phyloP scores from a whole-genome alignment of 2,797 vertebrate species.

The Alouatta caraya region DNA sequence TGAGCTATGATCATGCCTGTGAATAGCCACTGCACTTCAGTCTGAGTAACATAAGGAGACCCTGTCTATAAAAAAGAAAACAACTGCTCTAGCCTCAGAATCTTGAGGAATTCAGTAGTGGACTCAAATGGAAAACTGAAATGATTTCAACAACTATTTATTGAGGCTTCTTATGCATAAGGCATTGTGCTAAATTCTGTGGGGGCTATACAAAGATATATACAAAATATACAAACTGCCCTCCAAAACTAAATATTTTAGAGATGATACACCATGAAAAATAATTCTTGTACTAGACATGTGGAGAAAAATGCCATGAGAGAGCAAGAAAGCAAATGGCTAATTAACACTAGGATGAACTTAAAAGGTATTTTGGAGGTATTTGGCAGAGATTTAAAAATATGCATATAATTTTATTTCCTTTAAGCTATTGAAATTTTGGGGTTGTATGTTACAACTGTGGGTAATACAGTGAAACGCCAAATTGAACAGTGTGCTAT shows the following conservation, averaged over 20 bases:
- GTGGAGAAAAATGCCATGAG: neutral
- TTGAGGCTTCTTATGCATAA: neutral
- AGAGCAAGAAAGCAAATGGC: neutral
- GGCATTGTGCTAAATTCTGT: neutral
- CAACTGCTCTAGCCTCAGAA: neutral
- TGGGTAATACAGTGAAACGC: neutral
- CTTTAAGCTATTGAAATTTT: neutral
- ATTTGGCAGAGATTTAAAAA: neutral
- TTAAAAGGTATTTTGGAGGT: neutral
- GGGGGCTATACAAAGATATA: neutral
- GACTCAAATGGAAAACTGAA: neutral
- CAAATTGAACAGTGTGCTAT: neutral
- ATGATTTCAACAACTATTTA: neutral
- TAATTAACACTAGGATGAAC: neutral
- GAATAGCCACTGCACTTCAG: neutral
- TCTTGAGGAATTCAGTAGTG: neutral
- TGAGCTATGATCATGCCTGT: neutral
- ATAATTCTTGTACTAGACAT: neutral
- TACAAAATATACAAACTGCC: neutral
- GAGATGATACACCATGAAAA: neutral
- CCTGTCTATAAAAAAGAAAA: neutral
- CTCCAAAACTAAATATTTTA: neutral
- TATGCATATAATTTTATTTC: neutral
- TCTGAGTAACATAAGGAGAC: neutral
- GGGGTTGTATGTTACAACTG: neutral